phyloP scores from a whole-genome alignment of 2,797 vertebrate genomes.

The Pyrrhura leucotis region DNA sequence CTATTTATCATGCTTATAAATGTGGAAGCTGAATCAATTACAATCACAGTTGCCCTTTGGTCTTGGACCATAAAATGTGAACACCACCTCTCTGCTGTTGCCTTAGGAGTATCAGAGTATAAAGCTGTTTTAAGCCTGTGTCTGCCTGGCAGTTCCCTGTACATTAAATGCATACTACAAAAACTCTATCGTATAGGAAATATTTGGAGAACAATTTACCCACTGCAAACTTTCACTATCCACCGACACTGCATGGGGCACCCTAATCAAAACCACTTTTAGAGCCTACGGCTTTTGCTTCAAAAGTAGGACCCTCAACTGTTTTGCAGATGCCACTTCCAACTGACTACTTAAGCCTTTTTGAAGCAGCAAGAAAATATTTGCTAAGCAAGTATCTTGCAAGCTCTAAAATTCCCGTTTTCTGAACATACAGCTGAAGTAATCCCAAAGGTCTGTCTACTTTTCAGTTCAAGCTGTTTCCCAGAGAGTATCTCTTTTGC shows the following conservation, averaged over 20 bases:
- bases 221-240: background rate
- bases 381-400: background rate
- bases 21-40: background rate
- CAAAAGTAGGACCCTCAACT: background rate
- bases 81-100: background rate
- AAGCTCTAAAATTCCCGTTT: background rate
- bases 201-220: background rate
- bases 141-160: background rate
- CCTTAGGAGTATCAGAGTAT: background rate
- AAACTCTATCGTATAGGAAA: background rate
- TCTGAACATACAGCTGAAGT: background rate
- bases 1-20: background rate
- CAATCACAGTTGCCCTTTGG: background rate
- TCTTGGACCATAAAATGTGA: background rate
- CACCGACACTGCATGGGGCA: rapidly evolving
- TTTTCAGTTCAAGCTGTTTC: background rate
- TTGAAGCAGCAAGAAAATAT: background rate
- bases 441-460: background rate
- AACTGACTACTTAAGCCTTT: background rate
- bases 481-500: background rate
- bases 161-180: background rate
- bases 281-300: background rate
- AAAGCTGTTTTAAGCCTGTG: background rate
- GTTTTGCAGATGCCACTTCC: background rate
- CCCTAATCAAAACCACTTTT: background rate